phyloP scores from a whole-genome alignment of 2,888 invertebrate genomes.

The Pyrgus malvae region DNA sequence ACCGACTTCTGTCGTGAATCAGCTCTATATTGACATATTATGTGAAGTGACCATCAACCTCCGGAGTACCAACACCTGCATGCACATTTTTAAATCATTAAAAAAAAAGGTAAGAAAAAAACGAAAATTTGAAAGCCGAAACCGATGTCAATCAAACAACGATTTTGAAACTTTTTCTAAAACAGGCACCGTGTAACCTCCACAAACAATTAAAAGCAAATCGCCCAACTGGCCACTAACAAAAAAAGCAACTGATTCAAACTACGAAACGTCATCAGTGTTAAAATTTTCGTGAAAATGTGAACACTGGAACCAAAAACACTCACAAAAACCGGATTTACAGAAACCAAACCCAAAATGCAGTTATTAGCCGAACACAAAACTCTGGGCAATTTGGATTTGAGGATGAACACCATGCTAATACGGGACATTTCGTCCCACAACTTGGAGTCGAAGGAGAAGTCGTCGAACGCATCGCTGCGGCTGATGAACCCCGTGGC shows the following conservation, averaged over 20 bases:
- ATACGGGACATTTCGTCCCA: slow-evolving; percentile 46
- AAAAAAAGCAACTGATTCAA: slow-evolving; percentile 40
- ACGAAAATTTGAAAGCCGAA: too few relatives aligned
- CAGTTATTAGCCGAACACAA: slow-evolving; percentile 64
- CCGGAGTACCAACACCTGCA: too few relatives aligned
- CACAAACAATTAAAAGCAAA: slow-evolving; percentile 11
- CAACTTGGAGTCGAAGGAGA: slow-evolving; percentile 63
- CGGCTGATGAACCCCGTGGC: slow-evolving; percentile 66
- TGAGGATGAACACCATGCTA: slow-evolving; percentile 41
- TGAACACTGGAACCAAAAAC: slow-evolving; percentile 39
- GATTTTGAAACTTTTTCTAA: too few relatives aligned
- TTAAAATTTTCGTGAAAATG: slow-evolving; percentile 61
- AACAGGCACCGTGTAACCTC: too few relatives aligned
- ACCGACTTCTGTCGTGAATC: too few relatives aligned
- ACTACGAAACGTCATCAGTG: slow-evolving; percentile 59
- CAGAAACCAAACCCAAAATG: slow-evolving; percentile 45
- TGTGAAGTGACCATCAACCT: too few relatives aligned
- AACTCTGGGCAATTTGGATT: slow-evolving; percentile 42
- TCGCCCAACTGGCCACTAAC: slow-evolving; percentile 16
- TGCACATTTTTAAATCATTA: too few relatives aligned
- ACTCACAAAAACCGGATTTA: slow-evolving; percentile 39
- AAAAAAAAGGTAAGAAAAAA: too few relatives aligned
- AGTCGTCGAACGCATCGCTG: slow-evolving; percentile 59
- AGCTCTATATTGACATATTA: too few relatives aligned
- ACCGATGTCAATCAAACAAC: too few relatives aligned